Percentiles rank a stretch among this genome's conserved stretches.
phyloP scores from a whole-genome alignment of 1,140 invertebrate species.

The Drosophila nannoptera region DNA sequence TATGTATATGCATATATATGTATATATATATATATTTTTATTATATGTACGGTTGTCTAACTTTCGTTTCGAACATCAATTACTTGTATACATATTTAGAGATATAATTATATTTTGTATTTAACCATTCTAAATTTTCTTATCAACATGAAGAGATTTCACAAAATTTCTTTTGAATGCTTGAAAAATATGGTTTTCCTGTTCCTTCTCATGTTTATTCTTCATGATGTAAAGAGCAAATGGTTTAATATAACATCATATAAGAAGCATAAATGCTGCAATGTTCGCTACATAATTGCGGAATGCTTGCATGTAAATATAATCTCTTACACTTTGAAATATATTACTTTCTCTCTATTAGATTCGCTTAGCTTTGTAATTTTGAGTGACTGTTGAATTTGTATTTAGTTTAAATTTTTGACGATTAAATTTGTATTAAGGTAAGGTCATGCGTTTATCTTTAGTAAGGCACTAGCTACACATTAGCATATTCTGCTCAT shows the following conservation, averaged over 20 bases:
- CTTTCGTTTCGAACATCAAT: slow-evolving; percentile 43
- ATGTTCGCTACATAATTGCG: slow-evolving; percentile 25
- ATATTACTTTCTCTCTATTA: slow-evolving; percentile 19
- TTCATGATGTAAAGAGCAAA: slow-evolving; percentile 66
- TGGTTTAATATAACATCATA: slow-evolving; percentile 47
- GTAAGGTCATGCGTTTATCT: slow-evolving; percentile 79
- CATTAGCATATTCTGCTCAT: slow-evolving; percentile 36
- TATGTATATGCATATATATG: slow-evolving; percentile 35
- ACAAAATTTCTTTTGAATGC: slow-evolving; percentile 50
- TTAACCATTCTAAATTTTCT: slow-evolving; percentile 11
- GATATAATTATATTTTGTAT: slow-evolving; percentile 15
- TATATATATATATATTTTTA: slow-evolving; percentile 33
- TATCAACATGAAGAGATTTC: slow-evolving; percentile 18
- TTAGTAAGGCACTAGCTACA: slow-evolving; percentile 79
- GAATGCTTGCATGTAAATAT: slow-evolving; percentile 44
- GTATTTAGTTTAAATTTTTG: slow-evolving; percentile 42
- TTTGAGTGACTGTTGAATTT: slow-evolving; percentile 20
- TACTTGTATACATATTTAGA: slow-evolving; percentile 50
- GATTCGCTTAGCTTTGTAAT: slow-evolving; percentile 25
- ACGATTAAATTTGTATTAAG: slow-evolving; percentile 75
- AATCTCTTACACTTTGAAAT: slow-evolving; percentile 37
- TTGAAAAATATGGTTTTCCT: slow-evolving; percentile 62
- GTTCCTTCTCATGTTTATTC: slow-evolving; percentile 41
- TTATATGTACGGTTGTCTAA: slow-evolving; percentile 30
- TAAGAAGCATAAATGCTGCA: slow-evolving; percentile 47